Base-by-base conservation (phyloP, 2,888 invertebrate genomes). In the Calliopum simillimum region DNA sequence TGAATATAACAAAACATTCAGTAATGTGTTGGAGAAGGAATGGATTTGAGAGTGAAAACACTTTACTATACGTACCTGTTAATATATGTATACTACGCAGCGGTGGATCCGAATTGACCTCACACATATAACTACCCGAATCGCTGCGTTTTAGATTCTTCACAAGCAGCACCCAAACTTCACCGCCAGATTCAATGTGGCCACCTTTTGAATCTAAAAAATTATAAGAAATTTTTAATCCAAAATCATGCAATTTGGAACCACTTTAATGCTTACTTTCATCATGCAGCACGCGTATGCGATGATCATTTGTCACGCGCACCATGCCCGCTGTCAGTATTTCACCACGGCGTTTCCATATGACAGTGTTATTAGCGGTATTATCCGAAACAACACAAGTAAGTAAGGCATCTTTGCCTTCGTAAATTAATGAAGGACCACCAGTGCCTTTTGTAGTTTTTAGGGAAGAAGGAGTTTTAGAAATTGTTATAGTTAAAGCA, bases 121-220 rank as follows among this genome's bases (percentile, higher is more conserved):
- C 94, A 79, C 95, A 95, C 77, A 92, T 90, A 84, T 95, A 95
- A 46, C 93, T 88, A 1, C 94, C 94, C 0, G 93, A 90, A 82
- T 95, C 95, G 0, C 90, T 88, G 0, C 90, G 87, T 79, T 89
- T 90, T 16, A 92, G 90, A 19, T 89, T 87, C 81, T 91, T 91
- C 79, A 95, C 93, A 73, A 93, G 90, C 62, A 95, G 88, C 53
- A 95, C 94, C 94, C 94, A 95, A 16, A 94, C 94, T 81, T 94
- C 94, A 0, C 94, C 94, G 2, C 93, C 94, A 80, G 77, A 78
- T 16, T 79, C 80, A 47, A 79, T 76, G 25, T 68, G 76, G 4
- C 79, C n/a, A n/a, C n/a, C 84, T 62, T 82, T 82, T 16, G 85
- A 82, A 78, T 79, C 86, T 86, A 71, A 11, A 71, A 11, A 75